phyloP scores from a whole-genome alignment of 2,888 invertebrate genomes.

The Drosophila limbata region DNA sequence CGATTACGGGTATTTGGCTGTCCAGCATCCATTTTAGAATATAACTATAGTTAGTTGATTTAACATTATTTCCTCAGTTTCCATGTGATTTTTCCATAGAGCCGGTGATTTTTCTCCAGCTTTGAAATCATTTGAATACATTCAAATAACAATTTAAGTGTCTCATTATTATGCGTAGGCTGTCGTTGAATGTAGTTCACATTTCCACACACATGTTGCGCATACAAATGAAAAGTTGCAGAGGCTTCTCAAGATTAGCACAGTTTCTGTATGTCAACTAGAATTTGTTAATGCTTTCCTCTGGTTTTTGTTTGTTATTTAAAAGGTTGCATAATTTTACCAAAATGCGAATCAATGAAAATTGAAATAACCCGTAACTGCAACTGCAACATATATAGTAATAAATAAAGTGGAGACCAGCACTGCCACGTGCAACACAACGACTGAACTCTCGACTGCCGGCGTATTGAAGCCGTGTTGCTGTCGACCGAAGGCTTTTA shows the following conservation, averaged over 20 bases:
- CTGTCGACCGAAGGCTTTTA: constrained; percentile 76
- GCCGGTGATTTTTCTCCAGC: constrained; percentile 52
- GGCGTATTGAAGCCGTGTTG: constrained; percentile 79
- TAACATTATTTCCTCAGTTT: constrained; percentile 33
- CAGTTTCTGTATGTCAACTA: background rate
- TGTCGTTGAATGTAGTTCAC: constrained; percentile 54
- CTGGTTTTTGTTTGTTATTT: constrained; percentile 5
- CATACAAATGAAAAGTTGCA: constrained; percentile 41
- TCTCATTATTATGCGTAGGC: constrained; percentile 42
- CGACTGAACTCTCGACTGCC: constrained; percentile 75
- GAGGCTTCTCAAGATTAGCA: background rate
- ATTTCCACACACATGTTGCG: constrained; percentile 66
- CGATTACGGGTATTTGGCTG: constrained; percentile 58
- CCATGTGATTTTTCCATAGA: constrained; percentile 27
- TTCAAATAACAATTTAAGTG: constrained; percentile 3
- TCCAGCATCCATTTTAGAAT: constrained; percentile 57
- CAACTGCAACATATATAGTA: constrained; percentile 17
- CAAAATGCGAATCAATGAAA: constrained; percentile 31
- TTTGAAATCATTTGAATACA: constrained; percentile 27
- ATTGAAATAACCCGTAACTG: constrained; percentile 11
- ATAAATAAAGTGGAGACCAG: constrained; percentile 33
- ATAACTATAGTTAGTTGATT: constrained; percentile 26
- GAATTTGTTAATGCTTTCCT: constrained; percentile 1
- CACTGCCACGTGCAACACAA: constrained; percentile 45
- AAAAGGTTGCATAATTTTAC: constrained; percentile 64